Base-by-base conservation (phyloP, 2,888 invertebrate species). In the Trissolcus japonicus region DNA sequence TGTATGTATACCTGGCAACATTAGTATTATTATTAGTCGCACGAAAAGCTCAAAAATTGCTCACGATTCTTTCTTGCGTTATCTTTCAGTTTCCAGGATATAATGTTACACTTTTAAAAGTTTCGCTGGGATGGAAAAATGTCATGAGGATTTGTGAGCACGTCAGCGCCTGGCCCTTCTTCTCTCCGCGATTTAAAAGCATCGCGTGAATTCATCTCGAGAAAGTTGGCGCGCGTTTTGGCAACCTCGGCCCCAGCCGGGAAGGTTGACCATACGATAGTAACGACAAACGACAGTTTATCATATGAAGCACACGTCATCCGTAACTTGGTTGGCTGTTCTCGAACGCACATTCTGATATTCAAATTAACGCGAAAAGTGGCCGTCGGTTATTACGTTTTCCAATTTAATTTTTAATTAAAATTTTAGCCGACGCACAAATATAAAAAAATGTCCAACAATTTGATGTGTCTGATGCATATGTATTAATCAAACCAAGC, bases 61-160 rank as follows among this genome's bases (percentile, higher is more conserved):
- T 67, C 63, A 67, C 75, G 67, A 75, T 63, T 74, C 61, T 67
- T 57, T 62, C 48, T 56, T 40, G 56, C 7, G 40, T 56, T 66
- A 40, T 51, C 51, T 67, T 14, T 19, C 17, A 13, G n/a, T 46
- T 14, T 17, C 60, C 54, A 66, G 65, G 59, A 60, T 73, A 66
- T 65, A 65, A 53, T 21, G 63, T 35, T 35, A 16, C 50, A 13
- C 61, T 60, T 66, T 56, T 53, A 16, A 66, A 51, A 57, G 17
- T 56, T 63, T n/a, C 16, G 14, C 21, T 13, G 7, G 41, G 3
- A 25, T 41, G 4, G 57, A 63, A 66, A 73, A 66, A 60, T 61
- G 66, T 56, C 66, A 56, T 50, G 60, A 50, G 65, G 29, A 59
- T 40, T 51, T 40, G 62, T 50, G 48, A 41, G 13, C 40, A 9